Percentiles rank a stretch among this genome's conserved stretches.
These are phyloP conservation scores for Synergus umbraculus DNA, from an alignment of 2,888 invertebrate species.

Conservation along the genomic window DNA sequence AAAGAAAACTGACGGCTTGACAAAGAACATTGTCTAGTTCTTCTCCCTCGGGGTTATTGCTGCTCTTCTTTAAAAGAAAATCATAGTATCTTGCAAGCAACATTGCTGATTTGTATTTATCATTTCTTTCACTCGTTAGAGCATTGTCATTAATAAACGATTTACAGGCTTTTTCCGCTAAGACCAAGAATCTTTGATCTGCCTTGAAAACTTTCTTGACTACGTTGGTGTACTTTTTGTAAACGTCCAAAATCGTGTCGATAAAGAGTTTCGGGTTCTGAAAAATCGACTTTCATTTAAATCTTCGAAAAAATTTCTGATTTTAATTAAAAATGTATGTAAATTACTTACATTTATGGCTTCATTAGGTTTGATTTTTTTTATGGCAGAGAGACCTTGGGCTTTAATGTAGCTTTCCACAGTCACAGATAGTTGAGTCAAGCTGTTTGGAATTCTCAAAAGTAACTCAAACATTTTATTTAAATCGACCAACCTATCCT, in stretches of 20 bases:
- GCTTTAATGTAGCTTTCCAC: constrained; percentile 96
- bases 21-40: constrained; percentile 97
- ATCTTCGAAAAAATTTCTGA: no score
- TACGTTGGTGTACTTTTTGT: neutral
- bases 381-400: constrained; percentile 94
- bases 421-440: constrained; percentile 91
- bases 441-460: constrained; percentile 93
- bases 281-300: constrained; percentile 32
- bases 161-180: neutral
- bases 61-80: constrained; percentile 96
- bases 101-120: neutral
- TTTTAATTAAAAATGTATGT: neutral
- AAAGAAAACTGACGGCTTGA: constrained; percentile 10
- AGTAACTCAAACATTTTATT: constrained; percentile 97
- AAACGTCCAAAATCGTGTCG: neutral
- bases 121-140: neutral
- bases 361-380: constrained; percentile 90
- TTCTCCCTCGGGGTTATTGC: constrained; percentile 98
- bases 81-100: constrained; percentile 83
- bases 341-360: constrained; percentile 87
- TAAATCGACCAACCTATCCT: constrained; percentile 95
- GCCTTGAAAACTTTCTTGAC: neutral
- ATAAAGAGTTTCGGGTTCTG: constrained; percentile 1
- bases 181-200: neutral
- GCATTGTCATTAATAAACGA: constrained; percentile 1